Percentiles rank a stretch among this genome's conserved stretches.
phyloP scores from a whole-genome alignment of 2,113 vertebrate genomes.

The Acrocephalus kingi region DNA sequence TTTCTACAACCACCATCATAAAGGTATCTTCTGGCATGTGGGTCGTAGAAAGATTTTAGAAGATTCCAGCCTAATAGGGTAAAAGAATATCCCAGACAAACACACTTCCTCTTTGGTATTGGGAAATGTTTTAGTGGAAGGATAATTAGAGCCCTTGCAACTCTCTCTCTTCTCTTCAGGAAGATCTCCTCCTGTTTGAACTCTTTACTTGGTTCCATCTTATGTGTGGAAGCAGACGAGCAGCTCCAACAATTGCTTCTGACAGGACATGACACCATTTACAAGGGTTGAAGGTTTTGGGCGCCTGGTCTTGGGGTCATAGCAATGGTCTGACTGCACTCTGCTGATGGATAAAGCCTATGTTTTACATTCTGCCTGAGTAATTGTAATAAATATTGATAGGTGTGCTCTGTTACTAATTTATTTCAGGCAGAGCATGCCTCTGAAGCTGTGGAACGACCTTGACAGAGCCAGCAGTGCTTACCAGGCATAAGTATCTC shows the following conservation, averaged over 20 bases:
- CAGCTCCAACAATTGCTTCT: not conserved
- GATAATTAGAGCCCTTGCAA: not conserved
- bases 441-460: slow-evolving; percentile 1
- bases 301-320: not conserved
- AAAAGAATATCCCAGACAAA: not conserved
- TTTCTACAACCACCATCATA: not conserved
- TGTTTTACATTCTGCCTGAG: slow-evolving; percentile 44
- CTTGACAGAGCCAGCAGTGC: slow-evolving; percentile 44
- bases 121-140: not conserved
- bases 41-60: not conserved
- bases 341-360: not conserved
- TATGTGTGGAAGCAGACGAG: not conserved
- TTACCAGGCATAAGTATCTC: slow-evolving; percentile 56
- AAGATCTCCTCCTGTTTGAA: not conserved
- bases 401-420: slow-evolving; percentile 46
- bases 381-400: slow-evolving; percentile 69
- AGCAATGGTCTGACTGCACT: not conserved
- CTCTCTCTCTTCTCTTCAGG: not conserved
- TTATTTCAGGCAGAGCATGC: slow-evolving; percentile 28
- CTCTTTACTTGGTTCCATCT: not conserved
- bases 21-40: not conserved
- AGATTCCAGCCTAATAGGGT: not conserved
- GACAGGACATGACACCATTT: not conserved
- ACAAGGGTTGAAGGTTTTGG: not conserved
- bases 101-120: not conserved